phyloP scores from a whole-genome alignment of 2,888 invertebrate species.

The Tethea ocularis region DNA sequence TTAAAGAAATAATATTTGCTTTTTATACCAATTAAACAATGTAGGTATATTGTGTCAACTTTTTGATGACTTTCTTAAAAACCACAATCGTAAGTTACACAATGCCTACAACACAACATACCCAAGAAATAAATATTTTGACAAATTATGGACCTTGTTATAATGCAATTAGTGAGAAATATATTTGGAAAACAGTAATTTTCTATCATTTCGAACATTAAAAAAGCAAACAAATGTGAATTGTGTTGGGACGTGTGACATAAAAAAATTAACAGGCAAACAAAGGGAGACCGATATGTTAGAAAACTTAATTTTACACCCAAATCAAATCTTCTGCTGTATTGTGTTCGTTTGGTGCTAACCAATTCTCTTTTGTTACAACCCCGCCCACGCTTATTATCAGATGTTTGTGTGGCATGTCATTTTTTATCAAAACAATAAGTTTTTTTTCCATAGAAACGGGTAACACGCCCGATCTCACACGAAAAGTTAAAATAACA shows the following conservation, averaged over 20 bases:
- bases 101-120: not conserved
- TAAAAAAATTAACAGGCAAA: slow-evolving; percentile 61
- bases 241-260: slow-evolving; percentile 57
- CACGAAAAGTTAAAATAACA: slow-evolving; percentile 51
- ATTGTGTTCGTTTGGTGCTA: slow-evolving; percentile 77
- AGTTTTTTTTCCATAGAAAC: slow-evolving; percentile 58
- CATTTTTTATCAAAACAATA: slow-evolving; percentile 84
- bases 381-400: slow-evolving; percentile 80
- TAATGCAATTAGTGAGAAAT: slow-evolving; percentile 35
- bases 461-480: slow-evolving; percentile 60
- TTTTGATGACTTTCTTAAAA: no score
- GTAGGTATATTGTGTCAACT: no score
- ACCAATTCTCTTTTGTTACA: slow-evolving; percentile 77
- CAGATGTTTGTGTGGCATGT: slow-evolving; percentile 78
- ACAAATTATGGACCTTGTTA: slow-evolving; percentile 39
- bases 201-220: slow-evolving; percentile 50
- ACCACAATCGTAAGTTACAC: no score
- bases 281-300: slow-evolving; percentile 61
- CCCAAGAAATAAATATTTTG: slow-evolving; percentile 26
- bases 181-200: slow-evolving; percentile 49
- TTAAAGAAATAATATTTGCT: no score
- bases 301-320: slow-evolving; percentile 81
- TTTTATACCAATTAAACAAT: no score
- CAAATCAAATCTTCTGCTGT: slow-evolving; percentile 72
- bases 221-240: slow-evolving; percentile 64